Base-by-base conservation (phyloP, 1,140 invertebrate species). In the Drosophila kanapiae region DNA sequence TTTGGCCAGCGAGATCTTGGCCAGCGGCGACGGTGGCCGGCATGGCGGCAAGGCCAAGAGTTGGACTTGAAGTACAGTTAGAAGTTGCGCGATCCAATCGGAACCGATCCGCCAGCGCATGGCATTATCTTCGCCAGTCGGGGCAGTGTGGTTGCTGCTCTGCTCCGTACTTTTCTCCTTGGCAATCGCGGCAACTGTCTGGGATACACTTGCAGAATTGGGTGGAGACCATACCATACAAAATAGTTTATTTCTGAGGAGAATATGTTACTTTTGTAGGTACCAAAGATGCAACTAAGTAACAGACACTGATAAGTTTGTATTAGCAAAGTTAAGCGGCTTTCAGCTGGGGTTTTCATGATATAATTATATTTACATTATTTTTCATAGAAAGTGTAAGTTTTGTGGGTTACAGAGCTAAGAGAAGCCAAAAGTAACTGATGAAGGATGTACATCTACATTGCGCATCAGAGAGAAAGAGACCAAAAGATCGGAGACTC, bases 21-120 rank as follows among this genome's bases (percentile, higher is more conserved):
- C 65, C 65, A 49, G 33, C n/a, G 49, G 64, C 43, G 13, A 54
- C 37, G 42, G 18, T 10, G 37, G 59, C 33, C 23, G 23, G 23
- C 23, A 23, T 23, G 14, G 65, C 67, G 38, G 65, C 69, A 69
- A 69, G 65, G 65, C 65, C 65, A 69, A 69, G 67, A 72, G 53
- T 40, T 51, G 70, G 53, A 74, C 70, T 74, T 74, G 70, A 51
- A 74, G 54, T 72, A 74, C 70, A 74, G 70, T 74, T 74, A 72
- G 70, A 72, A 80, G 43, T 35, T 53, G 16, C 42, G 23, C 23
- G 64, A 78, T 78, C 62, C 45, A 59, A 80, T 80, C 71, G 43
- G 45, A 72, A 49, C 69, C 70, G 70, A 74, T 80, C 68, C 76
- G 75, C 76, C 69, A 80, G 61, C 54, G 48, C 58, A 64, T 67